Evolutionary conservation across 2,888 invertebrate genomes (phyloP), one percentile per base, ranked within the genome.

Genomic region (Apotomis turbidana): DNA sequence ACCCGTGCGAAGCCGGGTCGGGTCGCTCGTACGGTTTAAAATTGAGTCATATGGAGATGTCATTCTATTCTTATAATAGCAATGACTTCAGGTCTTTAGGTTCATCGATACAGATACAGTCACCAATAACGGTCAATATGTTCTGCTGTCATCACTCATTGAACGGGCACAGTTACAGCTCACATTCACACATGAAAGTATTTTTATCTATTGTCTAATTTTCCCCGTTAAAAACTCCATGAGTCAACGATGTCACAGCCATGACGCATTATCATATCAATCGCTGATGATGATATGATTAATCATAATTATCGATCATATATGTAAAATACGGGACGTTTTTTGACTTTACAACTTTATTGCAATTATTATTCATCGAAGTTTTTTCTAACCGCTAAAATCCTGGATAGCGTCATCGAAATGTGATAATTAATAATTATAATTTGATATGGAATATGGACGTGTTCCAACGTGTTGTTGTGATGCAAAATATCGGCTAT

Each of bases 191-290:
- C 5, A 41, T 46, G n/a, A 27, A 27, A 27, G 27, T 52, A 13
- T 27, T 36, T 12, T 38, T 63, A 15, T 51, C 27, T 55, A 59
- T 49, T 58, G 52, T 64, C 58, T 52, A n/a, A 49, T 51, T 36
- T 58, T 64, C 44, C 57, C 66, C 41, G 51, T 15, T 64, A 59
- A 54, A 67, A 41, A 63, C 55, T 15, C 49, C 10, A 64, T 70
- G 70, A 73, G 36, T 73, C 70, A 73, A 38, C 44, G 36, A 15
- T 57, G 66, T 63, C 62, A 58, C 27, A 12, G n/a, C 51, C n/a
- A 27, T 58, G 70, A 68, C 61, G 54, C 54, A 61, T 38, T 13
- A 3, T 36, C n/a, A 6, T 67, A 59, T 57, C 57, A 67, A 49
- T 51, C 13, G 59, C 27, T 27, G 27, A 2, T 27, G 27, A 27